phyloP scores from a whole-genome alignment of 2,797 vertebrate genomes.

The Champsocephalus esox region DNA sequence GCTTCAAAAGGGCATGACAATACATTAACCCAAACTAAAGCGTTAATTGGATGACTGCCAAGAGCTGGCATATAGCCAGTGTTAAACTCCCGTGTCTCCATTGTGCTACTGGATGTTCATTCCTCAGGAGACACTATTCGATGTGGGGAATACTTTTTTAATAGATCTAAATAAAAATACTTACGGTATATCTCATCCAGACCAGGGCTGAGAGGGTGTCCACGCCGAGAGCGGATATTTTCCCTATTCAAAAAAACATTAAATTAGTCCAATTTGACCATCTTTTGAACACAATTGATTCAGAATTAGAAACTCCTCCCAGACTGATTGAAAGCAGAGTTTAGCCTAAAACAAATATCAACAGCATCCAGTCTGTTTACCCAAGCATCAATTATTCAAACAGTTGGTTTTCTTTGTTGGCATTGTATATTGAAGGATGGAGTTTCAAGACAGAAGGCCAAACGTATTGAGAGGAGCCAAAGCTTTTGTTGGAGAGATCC shows the following conservation, averaged over 20 bases:
- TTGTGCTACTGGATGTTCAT: conserved; percentile 5
- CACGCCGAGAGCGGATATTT: too few relatives aligned
- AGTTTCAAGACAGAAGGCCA: conserved; percentile 14
- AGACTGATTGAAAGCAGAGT: conserved; percentile 23
- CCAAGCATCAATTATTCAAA: conserved; percentile 45
- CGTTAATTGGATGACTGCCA: conserved; percentile 49
- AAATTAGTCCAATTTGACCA: background rate
- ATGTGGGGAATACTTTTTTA: background rate
- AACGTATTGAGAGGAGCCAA: conserved; percentile 6
- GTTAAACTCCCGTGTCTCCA: conserved; percentile 14
- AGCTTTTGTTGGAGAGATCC: conserved; percentile 32
- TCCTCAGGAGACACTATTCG: background rate
- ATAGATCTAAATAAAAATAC: background rate
- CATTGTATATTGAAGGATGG: background rate
- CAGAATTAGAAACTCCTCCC: conserved; percentile 18
- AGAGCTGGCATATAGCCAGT: conserved; percentile 40
- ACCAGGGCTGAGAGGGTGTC: too few relatives aligned
- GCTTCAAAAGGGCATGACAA: conserved; percentile 43
- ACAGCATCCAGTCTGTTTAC: conserved; percentile 26
- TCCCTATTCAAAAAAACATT: too few relatives aligned
- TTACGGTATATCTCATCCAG: too few relatives aligned
- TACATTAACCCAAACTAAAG: conserved; percentile 49
- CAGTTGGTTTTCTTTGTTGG: conserved; percentile 22
- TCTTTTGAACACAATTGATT: conserved; percentile 10
- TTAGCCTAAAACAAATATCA: conserved; percentile 29